Percentiles rank a stretch among this genome's conserved stretches.
Conservation (phyloP, 2,888 invertebrate species). For the Philaethria dido region DNA sequence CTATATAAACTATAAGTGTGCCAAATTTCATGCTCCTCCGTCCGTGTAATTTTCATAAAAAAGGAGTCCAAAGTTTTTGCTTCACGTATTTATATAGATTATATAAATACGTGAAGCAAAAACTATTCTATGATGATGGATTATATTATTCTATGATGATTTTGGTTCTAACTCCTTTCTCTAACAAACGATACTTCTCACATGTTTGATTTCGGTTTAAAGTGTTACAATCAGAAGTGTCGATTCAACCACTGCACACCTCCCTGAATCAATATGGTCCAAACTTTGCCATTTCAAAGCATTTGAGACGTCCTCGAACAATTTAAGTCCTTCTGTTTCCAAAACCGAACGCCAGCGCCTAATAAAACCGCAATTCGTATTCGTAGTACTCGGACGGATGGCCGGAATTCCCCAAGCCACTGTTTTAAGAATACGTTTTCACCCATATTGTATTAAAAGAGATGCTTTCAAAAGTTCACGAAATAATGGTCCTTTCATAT, state of each 20-base stretch:
- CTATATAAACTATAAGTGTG: too few species aligned
- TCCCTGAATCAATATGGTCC: constrained; percentile 30
- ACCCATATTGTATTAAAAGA: constrained; percentile 23
- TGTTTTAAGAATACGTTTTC: constrained; percentile 20
- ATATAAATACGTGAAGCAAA: too few species aligned
- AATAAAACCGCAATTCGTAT: constrained; percentile 38
- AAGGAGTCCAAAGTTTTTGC: too few species aligned
- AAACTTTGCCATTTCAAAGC: constrained; percentile 39
- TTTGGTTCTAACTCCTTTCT: neutral
- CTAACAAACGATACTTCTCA: neutral
- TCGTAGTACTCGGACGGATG: constrained; percentile 36
- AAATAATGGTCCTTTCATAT: constrained; percentile 32
- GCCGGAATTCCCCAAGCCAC: constrained; percentile 27
- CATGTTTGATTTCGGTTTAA: neutral
- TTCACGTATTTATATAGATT: too few species aligned
- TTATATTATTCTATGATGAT: too few species aligned
- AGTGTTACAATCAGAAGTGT: constrained; percentile 15
- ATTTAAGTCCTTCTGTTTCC: constrained; percentile 38
- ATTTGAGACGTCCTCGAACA: constrained; percentile 33
- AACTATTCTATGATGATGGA: too few species aligned
- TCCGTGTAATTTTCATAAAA: too few species aligned
- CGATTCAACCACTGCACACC: constrained; percentile 24
- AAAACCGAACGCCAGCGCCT: constrained; percentile 32
- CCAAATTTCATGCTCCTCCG: too few species aligned
- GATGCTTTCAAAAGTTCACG: constrained; percentile 26